Base-by-base conservation (phyloP, 1,140 invertebrate species). In the Dendrolimus kikuchii region DNA sequence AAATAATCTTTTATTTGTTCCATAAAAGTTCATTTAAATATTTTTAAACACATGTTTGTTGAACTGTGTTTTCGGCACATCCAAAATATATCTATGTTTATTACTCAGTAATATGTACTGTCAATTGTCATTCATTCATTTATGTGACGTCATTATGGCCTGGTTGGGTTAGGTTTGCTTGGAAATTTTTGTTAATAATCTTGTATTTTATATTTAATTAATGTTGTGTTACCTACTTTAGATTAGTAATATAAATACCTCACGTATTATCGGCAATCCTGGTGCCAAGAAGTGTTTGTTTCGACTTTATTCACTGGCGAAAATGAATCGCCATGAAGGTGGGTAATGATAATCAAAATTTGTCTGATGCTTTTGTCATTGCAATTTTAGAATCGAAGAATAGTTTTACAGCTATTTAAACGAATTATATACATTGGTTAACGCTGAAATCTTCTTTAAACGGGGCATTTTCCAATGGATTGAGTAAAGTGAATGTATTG, bases 311-410 rank as follows among this genome's bases (percentile, higher is more conserved):
- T 85, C 83, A 86, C 80, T 83, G 88, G 87, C 89, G 88, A 92
- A 92, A 91, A 94, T 94, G 92, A 93, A 91, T 91, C 91, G 92
- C 89, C 92, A 94, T 92, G 92, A 94, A 91, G 92, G 92, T 93
- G 90, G 88, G 90, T 81, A 87, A 86, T 87, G 84, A 87, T 87
- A 86, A 88, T 88, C 83, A 87, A 86, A 86, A 85, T 80, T 86
- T 86, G 77, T 84, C 74, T 71, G 73, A 83, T 79, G 77, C 80
- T 86, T 71, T 86, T 86, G 83, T 84, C 78, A 83, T 60, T 64
- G 60, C 69, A 66, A 69, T 69, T 76, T 79, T 76, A 62, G 73
- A 74, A 63, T 57, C 59, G 45, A 67, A 71, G 71, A 67, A 57
- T 57, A 57, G 5, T 50, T 10, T 40, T 38, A 50, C n/a, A 23